Evolutionary conservation across 2,888 invertebrate species (phyloP), one percentile per base, ranked within the genome.

Genomic region (Crioceris asparagi): DNA sequence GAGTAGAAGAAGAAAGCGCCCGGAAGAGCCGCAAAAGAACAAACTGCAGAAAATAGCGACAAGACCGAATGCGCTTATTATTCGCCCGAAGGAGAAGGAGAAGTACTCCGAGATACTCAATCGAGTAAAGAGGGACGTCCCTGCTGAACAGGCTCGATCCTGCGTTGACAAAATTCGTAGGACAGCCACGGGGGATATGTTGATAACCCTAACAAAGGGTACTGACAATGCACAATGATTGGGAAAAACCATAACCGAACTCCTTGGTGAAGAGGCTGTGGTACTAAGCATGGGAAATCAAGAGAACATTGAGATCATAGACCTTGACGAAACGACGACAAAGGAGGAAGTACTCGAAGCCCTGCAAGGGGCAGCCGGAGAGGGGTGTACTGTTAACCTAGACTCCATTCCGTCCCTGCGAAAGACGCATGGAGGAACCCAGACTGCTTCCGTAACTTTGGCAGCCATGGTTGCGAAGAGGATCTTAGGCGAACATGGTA

Each of bases 81-180:
- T 27, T 27, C 27, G n/a, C n/a, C 27, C n/a, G 12, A 27, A 27
- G n/a, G 4, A 27, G 12, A n/a, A n/a, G n/a, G n/a, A n/a, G n/a
- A n/a, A n/a, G n/a, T n/a, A n/a, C n/a, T n/a, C n/a, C n/a, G n/a
- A 27, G 27, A n/a, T 27, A n/a, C 27, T 27, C 5, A 27, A 14
- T 27, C 27, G 4, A 27, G 27, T 27, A n/a, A n/a, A 27, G 27
- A 27, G 27, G 27, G 27, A 27, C 27, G n/a, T 27, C 12, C 12
- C 27, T 27, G 27, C 27, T 27, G 27, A 27, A 14, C 27, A 27
- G 27, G 27, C 27, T 27, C 27, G 27, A 14, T 27, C 27, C 5
- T 27, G 27, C 27, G 27, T 27, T 27, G 27, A 27, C 27, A 27
- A 7, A 27, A 27, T 27, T 4, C 27, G 27, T 4, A 27, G 4